phyloP scores from a whole-genome alignment of 1,140 invertebrate species.

The Leptestheria dahalacensis region DNA sequence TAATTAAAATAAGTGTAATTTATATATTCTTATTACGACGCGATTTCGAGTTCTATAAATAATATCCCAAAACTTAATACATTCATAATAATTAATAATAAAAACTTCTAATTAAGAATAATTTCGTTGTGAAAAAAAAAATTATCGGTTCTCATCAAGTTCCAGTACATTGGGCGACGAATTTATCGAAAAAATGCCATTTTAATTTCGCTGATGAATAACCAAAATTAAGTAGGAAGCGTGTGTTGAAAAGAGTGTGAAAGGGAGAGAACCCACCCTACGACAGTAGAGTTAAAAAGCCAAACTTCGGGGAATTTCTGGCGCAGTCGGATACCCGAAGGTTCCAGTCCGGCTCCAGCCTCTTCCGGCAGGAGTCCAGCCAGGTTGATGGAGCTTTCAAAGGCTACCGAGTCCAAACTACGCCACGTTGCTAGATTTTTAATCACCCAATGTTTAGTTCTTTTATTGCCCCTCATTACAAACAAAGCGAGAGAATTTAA shows the following conservation, averaged over 20 bases:
- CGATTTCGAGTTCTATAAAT: too few species aligned
- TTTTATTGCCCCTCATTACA: background rate
- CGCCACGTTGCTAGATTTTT: slow-evolving; percentile 8
- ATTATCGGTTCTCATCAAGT: background rate
- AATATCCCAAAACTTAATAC: too few species aligned
- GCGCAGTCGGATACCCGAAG: slow-evolving; percentile 27
- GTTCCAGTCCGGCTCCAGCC: background rate
- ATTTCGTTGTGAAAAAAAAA: slow-evolving; percentile 3
- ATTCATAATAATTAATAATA: too few species aligned
- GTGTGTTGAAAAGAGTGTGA: slow-evolving; percentile 2
- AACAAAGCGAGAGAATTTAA: background rate
- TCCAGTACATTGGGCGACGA: too few species aligned
- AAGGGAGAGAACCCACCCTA: slow-evolving; percentile 30
- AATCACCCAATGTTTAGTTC: background rate
- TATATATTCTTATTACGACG: too few species aligned
- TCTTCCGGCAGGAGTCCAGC: background rate
- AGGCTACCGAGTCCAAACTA: slow-evolving; percentile 14
- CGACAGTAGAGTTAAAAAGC: slow-evolving; percentile 39
- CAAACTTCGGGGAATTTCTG: slow-evolving; percentile 47
- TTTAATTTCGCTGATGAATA: too few species aligned
- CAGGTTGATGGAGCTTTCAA: slow-evolving; percentile 7
- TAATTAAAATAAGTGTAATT: too few species aligned
- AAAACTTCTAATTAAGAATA: slow-evolving; percentile 4
- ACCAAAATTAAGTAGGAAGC: too few species aligned
- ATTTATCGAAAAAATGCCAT: too few species aligned